Evolutionary conservation across 2,113 vertebrate species (phyloP), one percentile per base, ranked within the genome.

Genomic region (Promerops cafer): DNA sequence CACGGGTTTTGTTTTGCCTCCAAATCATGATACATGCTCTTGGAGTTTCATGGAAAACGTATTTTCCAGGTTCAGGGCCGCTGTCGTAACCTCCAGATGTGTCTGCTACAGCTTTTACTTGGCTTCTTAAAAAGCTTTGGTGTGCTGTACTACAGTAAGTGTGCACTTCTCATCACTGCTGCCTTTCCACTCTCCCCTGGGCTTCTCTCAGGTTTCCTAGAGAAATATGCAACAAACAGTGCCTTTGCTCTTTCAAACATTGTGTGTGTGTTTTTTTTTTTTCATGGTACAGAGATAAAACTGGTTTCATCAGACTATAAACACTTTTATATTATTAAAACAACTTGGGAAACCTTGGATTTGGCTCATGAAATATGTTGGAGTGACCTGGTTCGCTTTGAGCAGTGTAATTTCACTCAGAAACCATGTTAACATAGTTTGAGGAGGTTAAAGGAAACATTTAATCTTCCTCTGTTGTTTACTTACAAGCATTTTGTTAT

Each of bases 141-240:
- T 91, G 83, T 93, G 68, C 61, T 97, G 93, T 23, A 87, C 94
- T 82, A 68, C 90, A 9, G 97, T 93, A 33, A 95, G 70, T 27
- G 75, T 8, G 94, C 83, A 4, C 47, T 93, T 87, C 13, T 90
- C 47, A n/a, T 97, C 94, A 24, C 70, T 37, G 3, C 42, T 89
- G 91, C 97, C 98, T 96, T 98, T 98, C 9, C 95, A 97, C 50
- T 98, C 98, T 96, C 98, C 97, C 60, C 90, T 83, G 10, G n/a
- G 76, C 21, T 47, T 82, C 49, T 54, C 44, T 75, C 24, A 68
- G 44, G 47, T 87, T 93, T 91, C 70, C 61, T 37, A 68, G 28
- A 82, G 52, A 49, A 82, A 27, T 47, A 35, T 30, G 27, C 47
- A 78, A 64, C 70, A 71, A 87, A 82, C 19, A 37, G 33, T 66